Base-by-base conservation (phyloP, 2,113 vertebrate species). In the Phyllostomus discolor region DNA sequence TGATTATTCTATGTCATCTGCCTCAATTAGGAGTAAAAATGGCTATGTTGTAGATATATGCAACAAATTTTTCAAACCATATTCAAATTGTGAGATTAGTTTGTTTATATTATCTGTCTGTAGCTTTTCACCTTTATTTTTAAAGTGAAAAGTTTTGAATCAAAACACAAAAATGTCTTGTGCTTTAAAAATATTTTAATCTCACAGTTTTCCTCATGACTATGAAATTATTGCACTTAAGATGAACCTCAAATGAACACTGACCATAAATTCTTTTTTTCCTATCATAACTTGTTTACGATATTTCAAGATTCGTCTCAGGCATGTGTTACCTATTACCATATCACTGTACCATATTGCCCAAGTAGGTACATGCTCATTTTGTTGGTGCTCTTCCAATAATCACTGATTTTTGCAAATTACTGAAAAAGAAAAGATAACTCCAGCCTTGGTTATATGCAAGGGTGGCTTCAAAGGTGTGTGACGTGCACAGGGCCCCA, bases 61-160 rank as follows among this genome's bases (percentile, higher is more conserved):
- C 17, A 93, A 73, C 10, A 87, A 33, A 67, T n/a, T 83, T 92
- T 97, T 93, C 79, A 96, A 96, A 95, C 50, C 88, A 88, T 84
- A 73, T 95, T 94, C 73, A 91, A 95, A 67, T 90, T 97, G 24
- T 90, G 41, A 88, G n/a, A 73, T n/a, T 72, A 70, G 7, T 28
- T 11, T 59, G 15, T 92, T 91, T 38, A 70, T 72, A 88, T 82
- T 82, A 90, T 43, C 41, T 90, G 11, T 64, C 43, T 84, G 11
- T 70, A 43, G 83, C 62, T 59, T 75, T 92, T 86, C 85, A 91
- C 48, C 35, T 92, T 96, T 81, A 62, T 86, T 78, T 73, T 67
- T 59, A 80, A 85, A 89, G 12, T 67, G 76, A 5, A 76, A 83
- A 89, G 15, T 4, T 83, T 94, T 86, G 7, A 17, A 87, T 52